Percentiles rank a stretch among this genome's conserved stretches.
Evolutionary conservation across 1,140 invertebrate species (phyloP).

Genomic region (Lanistes nyassanus): DNA sequence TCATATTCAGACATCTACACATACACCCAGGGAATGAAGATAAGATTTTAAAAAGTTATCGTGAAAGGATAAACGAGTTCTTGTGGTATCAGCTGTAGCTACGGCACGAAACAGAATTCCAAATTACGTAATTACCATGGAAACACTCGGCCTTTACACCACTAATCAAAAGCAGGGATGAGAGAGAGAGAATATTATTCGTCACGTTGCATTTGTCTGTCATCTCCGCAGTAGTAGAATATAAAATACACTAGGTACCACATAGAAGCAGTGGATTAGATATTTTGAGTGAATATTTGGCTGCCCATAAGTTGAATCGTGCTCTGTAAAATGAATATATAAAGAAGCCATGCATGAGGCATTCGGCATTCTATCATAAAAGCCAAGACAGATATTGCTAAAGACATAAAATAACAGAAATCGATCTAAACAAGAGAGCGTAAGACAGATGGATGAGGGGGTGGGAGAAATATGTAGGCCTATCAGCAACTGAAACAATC

Average conservation of each 20-base stretch:
- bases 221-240: too few species aligned
- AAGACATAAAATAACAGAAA: neutral
- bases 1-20: slow-evolving; percentile 1
- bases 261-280: too few species aligned
- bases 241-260: too few species aligned
- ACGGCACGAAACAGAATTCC: too few species aligned
- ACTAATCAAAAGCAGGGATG: too few species aligned
- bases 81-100: too few species aligned
- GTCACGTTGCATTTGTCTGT: neutral
- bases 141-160: too few species aligned
- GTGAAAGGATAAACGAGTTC: neutral
- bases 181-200: too few species aligned
- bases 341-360: neutral
- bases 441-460: neutral
- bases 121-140: too few species aligned
- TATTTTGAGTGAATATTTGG: too few species aligned
- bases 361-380: neutral
- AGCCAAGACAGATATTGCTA: neutral
- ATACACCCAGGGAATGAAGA: neutral
- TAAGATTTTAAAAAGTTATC: too few species aligned
- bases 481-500: neutral
- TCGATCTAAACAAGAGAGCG: slow-evolving; percentile 5
- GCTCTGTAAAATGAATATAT: neutral
- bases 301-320: slow-evolving; percentile 5
- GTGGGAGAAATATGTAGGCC: neutral